phyloP scores from a whole-genome alignment of 1,140 invertebrate species.

The Phymorhynchus buccinoides region DNA sequence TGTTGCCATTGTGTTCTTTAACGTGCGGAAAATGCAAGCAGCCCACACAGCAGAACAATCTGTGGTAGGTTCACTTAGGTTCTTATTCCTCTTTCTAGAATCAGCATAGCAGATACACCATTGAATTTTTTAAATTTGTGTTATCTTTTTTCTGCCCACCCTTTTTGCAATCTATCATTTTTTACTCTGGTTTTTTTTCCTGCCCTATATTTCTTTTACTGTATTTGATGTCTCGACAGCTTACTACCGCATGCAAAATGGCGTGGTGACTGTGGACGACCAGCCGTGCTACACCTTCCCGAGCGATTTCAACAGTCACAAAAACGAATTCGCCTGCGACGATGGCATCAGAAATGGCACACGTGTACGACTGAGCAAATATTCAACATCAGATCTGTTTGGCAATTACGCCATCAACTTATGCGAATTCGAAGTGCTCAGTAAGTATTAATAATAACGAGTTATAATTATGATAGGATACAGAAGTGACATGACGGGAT shows the following conservation, averaged over 20 bases:
- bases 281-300: neutral
- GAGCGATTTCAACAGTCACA: neutral
- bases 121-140: neutral
- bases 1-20: too few species aligned
- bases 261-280: neutral
- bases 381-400: neutral
- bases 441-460: too few species aligned
- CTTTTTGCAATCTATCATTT: neutral
- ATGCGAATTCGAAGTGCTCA: neutral
- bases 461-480: too few species aligned
- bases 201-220: neutral
- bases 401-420: constrained; percentile 4
- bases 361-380: neutral
- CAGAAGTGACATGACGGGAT: too few species aligned
- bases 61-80: too few species aligned
- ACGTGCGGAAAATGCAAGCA: too few species aligned
- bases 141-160: neutral
- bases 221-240: neutral
- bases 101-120: neutral
- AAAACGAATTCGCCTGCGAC: neutral
- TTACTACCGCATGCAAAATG: neutral
- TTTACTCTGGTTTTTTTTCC: neutral
- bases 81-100: neutral
- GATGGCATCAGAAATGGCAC: neutral
- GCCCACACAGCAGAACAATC: too few species aligned